These are phyloP conservation scores for Hecatera dysodea DNA, from an alignment of 2,888 invertebrate species.

Conservation along the genomic window DNA sequence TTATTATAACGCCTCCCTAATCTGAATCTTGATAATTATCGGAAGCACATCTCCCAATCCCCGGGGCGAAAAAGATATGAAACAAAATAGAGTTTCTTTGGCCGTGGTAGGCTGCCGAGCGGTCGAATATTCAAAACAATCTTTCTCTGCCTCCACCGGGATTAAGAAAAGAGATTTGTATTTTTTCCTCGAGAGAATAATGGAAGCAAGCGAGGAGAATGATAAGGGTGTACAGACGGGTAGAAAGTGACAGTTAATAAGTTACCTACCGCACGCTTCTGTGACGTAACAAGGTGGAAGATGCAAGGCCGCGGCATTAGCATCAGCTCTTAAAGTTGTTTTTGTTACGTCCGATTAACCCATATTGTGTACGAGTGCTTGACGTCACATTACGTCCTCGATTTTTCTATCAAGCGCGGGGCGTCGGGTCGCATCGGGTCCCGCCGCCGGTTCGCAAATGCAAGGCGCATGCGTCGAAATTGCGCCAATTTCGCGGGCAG, in stretches of 20 bases:
- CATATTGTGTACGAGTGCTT: conserved; percentile 85
- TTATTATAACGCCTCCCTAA: conserved; percentile 65
- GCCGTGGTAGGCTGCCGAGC: conserved; percentile 57
- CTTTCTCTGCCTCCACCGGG: conserved; percentile 68
- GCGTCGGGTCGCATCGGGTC: conserved; percentile 85
- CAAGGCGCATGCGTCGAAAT: conserved; percentile 87
- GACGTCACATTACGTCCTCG: conserved; percentile 90
- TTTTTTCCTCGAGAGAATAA: conserved; percentile 77
- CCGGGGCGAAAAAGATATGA: conserved; percentile 66
- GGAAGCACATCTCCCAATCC: conserved; percentile 63
- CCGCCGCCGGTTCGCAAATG: conserved; percentile 85
- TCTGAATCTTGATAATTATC: conserved; percentile 64
- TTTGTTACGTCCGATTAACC: conserved; percentile 87
- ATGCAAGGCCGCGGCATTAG: conserved; percentile 56
- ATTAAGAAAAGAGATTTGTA: conserved; percentile 78
- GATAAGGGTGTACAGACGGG: conserved; percentile 67
- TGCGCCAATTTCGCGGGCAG: conserved; percentile 89
- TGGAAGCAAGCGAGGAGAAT: conserved; percentile 68
- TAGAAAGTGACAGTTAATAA: conserved; percentile 61
- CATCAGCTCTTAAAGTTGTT: conserved; percentile 77
- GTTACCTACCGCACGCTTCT: conserved; percentile 61
- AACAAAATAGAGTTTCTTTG: conserved; percentile 70
- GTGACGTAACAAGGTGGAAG: conserved; percentile 48
- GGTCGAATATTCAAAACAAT: conserved; percentile 81
- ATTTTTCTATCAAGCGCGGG: conserved; percentile 88